Percentiles rank a stretch among this genome's conserved stretches.
Evolutionary conservation across 2,113 vertebrate genomes (phyloP).

Genomic region (Leptobrachium ailaonicum): DNA sequence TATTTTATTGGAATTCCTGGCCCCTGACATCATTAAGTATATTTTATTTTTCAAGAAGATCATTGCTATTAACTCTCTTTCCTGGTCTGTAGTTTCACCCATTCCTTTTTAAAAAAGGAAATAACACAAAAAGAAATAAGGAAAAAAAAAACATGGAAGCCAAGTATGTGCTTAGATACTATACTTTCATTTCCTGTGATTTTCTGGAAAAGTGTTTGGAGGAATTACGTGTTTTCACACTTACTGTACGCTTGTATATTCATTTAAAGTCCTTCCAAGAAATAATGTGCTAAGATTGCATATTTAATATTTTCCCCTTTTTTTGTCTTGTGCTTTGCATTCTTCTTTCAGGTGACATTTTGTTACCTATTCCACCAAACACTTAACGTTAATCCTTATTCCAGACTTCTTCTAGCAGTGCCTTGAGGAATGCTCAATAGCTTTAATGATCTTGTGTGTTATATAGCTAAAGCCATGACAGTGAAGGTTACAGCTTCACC

Average conservation of each 20-base stretch:
- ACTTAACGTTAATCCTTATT: constrained; percentile 37
- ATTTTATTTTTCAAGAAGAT: constrained; percentile 32
- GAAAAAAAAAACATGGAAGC: neutral
- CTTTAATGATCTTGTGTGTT: neutral
- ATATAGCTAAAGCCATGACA: constrained; percentile 36
- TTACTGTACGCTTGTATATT: neutral
- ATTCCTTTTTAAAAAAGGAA: neutral
- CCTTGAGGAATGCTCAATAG: constrained; percentile 38
- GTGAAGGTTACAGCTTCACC: constrained; percentile 20
- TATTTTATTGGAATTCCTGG: constrained; percentile 33
- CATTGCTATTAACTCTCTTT: constrained; percentile 19
- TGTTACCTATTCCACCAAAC: constrained; percentile 9
- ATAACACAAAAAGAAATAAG: neutral
- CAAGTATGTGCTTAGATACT: neutral
- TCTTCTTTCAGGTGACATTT: constrained; percentile 12
- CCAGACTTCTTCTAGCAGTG: constrained; percentile 24
- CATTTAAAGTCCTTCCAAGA: constrained; percentile 5
- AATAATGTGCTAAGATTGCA: constrained; percentile 9
- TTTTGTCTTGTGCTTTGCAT: neutral
- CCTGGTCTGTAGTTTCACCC: constrained; percentile 6
- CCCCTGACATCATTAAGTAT: constrained; percentile 37
- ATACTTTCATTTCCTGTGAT: constrained; percentile 11
- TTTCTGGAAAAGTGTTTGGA: constrained; percentile 4
- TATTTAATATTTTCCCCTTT: neutral
- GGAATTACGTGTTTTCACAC: constrained; percentile 9